Conservation (phyloP, 1,140 invertebrate species). For the Orchesella cincta region DNA sequence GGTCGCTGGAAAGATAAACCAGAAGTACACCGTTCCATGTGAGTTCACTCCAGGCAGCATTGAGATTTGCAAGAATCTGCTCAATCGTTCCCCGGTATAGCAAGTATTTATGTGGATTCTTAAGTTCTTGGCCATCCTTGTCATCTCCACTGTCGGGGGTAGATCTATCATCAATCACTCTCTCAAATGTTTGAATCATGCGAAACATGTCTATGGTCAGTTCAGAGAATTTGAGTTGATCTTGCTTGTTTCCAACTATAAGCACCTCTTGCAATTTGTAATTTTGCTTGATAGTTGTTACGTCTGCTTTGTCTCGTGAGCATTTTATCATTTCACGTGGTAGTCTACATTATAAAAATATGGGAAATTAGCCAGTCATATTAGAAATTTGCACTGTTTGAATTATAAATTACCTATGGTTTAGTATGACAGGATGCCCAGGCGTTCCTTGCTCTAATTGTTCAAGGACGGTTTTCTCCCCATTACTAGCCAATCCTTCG, state of each 20-base stretch:
- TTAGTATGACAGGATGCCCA: background rate
- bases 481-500: constrained; percentile 58
- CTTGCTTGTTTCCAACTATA: constrained; percentile 88
- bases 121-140: constrained; percentile 67
- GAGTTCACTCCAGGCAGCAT: constrained; percentile 91
- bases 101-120: constrained; percentile 96
- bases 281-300: background rate
- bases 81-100: constrained; percentile 93
- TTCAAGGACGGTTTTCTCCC: background rate
- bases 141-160: background rate
- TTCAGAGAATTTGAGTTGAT: constrained; percentile 98
- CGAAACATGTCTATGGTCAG: constrained; percentile 97
- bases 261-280: constrained; percentile 85
- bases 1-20: constrained; percentile 89
- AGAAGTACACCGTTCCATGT: constrained; percentile 86
- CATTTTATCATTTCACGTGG: background rate
- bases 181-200: constrained; percentile 91
- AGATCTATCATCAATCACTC: constrained; percentile 67
- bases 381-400: background rate
- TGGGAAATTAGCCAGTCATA: background rate
- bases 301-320: background rate
- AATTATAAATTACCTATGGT: background rate
- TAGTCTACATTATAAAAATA: background rate
- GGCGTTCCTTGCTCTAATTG: background rate
- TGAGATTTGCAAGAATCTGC: constrained; percentile 89